Conservation (phyloP, 1,140 invertebrate genomes). For the Drosophila sturtevanti region DNA sequence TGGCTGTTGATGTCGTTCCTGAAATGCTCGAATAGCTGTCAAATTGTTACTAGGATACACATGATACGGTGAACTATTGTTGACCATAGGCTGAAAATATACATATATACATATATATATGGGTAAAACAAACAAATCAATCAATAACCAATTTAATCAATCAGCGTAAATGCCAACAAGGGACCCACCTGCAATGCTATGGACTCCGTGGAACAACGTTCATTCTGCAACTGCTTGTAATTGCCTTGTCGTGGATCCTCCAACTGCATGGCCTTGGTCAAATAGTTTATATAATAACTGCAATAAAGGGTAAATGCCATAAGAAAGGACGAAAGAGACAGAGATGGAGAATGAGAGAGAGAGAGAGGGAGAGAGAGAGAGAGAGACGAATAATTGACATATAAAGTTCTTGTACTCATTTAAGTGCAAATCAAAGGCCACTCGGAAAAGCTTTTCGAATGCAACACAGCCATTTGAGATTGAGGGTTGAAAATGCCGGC, state of each 20-base stretch:
- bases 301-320: conserved; percentile 61
- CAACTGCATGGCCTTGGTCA: conserved; percentile 88
- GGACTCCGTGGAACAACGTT: conserved; percentile 83
- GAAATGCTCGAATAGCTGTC: conserved; percentile 79
- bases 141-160: conserved; percentile 38
- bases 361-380: background rate
- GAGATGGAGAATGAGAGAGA: background rate
- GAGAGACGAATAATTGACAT: background rate
- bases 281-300: conserved; percentile 91
- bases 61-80: conserved; percentile 80
- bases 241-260: conserved; percentile 85
- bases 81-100: conserved; percentile 55
- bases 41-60: conserved; percentile 81
- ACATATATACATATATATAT: conserved; percentile 6
- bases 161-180: background rate
- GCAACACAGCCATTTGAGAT: background rate
- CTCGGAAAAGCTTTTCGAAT: conserved; percentile 35
- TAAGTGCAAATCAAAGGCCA: conserved; percentile 55
- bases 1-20: conserved; percentile 61
- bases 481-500: conserved; percentile 20
- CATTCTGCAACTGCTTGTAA: conserved; percentile 84
- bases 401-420: conserved; percentile 15
- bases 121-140: conserved; percentile 3
- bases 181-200: conserved; percentile 84
- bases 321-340: background rate